Percentiles rank a stretch among this genome's conserved stretches.
phyloP scores from a whole-genome alignment of 2,797 vertebrate species.

The Chrysocyon brachyurus region DNA sequence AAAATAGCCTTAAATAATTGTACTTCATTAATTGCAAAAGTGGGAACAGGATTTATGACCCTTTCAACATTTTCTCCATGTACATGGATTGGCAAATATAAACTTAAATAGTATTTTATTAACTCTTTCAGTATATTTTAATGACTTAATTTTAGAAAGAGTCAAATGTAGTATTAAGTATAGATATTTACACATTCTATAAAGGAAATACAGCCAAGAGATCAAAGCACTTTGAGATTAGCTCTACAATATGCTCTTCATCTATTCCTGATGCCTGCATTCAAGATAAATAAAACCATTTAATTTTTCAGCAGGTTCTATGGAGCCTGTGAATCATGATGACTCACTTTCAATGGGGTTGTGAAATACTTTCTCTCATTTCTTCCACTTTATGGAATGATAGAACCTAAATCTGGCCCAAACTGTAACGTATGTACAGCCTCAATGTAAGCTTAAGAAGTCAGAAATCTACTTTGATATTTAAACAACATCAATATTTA shows the following conservation, averaged over 20 bases:
- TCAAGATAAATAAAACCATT: not conserved
- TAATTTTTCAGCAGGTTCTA: not conserved
- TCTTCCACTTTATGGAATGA: not conserved
- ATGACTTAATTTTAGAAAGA: not conserved
- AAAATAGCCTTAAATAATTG: not conserved
- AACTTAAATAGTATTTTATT: not conserved
- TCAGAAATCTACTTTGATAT: constrained; percentile 22
- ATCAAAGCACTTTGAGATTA: not conserved
- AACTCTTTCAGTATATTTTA: constrained; percentile 20
- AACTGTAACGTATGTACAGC: not conserved
- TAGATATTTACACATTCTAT: not conserved
- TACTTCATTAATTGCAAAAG: not conserved
- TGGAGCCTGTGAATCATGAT: not conserved
- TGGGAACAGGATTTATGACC: not conserved
- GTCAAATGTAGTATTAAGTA: not conserved
- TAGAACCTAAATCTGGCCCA: not conserved
- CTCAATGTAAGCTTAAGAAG: not conserved
- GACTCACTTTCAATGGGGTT: not conserved
- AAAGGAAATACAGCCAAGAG: not conserved
- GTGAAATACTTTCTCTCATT: not conserved
- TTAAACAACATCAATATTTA: not conserved
- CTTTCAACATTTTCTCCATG: not conserved
- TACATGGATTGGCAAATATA: not conserved
- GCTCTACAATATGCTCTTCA: not conserved
- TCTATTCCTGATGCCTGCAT: not conserved